Percentiles rank a stretch among this genome's conserved stretches.
These are phyloP conservation scores for Drosophila orosa DNA, from an alignment of 1,140 invertebrate genomes.

Conservation along the genomic window DNA sequence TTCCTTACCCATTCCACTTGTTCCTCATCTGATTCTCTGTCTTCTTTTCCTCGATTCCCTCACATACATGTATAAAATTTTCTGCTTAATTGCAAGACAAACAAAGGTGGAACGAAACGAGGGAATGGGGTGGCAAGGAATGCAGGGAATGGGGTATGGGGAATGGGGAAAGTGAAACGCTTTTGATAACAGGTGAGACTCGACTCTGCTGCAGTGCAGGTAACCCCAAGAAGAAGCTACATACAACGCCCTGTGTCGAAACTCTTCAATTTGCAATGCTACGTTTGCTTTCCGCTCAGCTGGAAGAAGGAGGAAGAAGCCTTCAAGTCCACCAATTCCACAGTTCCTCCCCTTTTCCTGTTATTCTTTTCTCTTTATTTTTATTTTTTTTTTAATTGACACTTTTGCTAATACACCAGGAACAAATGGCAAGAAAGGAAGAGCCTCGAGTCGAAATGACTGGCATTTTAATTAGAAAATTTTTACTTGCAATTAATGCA, in stretches of 20 bases:
- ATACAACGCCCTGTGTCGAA: slow-evolving; percentile 20
- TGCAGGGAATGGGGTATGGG: not conserved
- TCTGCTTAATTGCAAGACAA: slow-evolving; percentile 55
- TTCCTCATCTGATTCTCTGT: not conserved
- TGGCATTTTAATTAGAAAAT: slow-evolving; percentile 84
- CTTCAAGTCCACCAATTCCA: slow-evolving; percentile 12
- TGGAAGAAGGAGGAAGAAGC: slow-evolving; percentile 51
- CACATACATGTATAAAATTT: slow-evolving; percentile 30
- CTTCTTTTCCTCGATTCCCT: not conserved
- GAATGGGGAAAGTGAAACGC: slow-evolving; percentile 12
- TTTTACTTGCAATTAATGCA: slow-evolving; percentile 82
- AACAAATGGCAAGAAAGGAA: slow-evolving; percentile 15
- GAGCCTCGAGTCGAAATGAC: slow-evolving; percentile 52
- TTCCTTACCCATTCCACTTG: not conserved
- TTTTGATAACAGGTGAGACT: slow-evolving; percentile 39
- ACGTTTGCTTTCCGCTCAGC: slow-evolving; percentile 71
- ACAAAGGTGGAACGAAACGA: slow-evolving; percentile 9
- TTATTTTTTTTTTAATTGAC: slow-evolving; percentile 70
- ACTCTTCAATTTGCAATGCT: slow-evolving; percentile 65
- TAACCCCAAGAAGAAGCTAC: not conserved
- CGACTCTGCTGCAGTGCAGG: slow-evolving; percentile 34
- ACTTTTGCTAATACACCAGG: slow-evolving; percentile 69
- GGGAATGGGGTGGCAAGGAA: not conserved
- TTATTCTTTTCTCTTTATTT: not conserved
- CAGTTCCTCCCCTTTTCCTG: not conserved